Conservation (phyloP, 1,140 invertebrate species). For the Drosophila miranda region DNA sequence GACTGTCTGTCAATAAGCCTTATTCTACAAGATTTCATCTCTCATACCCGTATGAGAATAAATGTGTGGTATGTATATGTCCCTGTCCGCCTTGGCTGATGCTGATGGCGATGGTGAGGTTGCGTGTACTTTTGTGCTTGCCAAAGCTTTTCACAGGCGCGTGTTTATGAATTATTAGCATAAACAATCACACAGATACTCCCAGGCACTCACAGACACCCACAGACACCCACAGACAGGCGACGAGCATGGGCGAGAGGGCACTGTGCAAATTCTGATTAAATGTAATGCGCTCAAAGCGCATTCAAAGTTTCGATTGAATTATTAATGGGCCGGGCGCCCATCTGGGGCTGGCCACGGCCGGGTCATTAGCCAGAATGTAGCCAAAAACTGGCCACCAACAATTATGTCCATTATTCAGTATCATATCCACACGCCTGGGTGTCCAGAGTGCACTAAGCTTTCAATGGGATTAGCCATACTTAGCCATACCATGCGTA, state of each 20-base stretch:
- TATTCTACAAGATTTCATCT: slow-evolving; percentile 44
- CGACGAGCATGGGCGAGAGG: no score
- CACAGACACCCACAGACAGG: background rate
- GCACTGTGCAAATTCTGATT: slow-evolving; percentile 45
- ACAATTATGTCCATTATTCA: slow-evolving; percentile 44
- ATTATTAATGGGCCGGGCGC: slow-evolving; percentile 35
- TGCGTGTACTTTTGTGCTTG: slow-evolving; percentile 40
- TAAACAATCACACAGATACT: slow-evolving; percentile 27
- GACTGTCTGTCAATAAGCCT: slow-evolving; percentile 47
- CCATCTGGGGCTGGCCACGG: no score
- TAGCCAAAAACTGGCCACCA: slow-evolving; percentile 37
- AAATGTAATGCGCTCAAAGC: slow-evolving; percentile 51
- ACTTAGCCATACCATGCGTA: background rate
- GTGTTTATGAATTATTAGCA: slow-evolving; percentile 72
- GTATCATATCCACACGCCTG: slow-evolving; percentile 30
- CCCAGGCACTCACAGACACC: background rate
- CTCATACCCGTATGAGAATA: background rate
- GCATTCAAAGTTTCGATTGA: slow-evolving; percentile 38
- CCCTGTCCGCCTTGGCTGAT: background rate
- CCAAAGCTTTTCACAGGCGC: slow-evolving; percentile 53
- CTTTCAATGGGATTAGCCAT: slow-evolving; percentile 38
- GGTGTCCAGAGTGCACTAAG: slow-evolving; percentile 28
- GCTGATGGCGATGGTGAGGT: slow-evolving; percentile 12
- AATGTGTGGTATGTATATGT: slow-evolving; percentile 7
- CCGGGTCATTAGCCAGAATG: slow-evolving; percentile 32